phyloP scores from a whole-genome alignment of 2,113 vertebrate species.

The Rhineura floridana region DNA sequence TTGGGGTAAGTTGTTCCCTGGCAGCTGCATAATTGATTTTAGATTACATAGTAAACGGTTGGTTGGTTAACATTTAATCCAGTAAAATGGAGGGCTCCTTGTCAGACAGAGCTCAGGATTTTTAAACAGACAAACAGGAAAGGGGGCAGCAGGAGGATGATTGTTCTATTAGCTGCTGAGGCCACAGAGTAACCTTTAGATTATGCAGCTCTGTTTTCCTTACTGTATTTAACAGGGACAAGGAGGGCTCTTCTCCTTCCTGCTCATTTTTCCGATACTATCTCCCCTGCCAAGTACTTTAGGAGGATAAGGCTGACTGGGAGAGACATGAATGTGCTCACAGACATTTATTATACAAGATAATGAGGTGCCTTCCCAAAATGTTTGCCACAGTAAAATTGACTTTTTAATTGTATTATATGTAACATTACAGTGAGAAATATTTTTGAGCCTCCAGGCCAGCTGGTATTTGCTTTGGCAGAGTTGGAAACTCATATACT shows the following conservation, averaged over 20 bases:
- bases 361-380: not conserved
- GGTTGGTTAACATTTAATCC: not conserved
- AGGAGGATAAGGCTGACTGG: not conserved
- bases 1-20: not conserved
- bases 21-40: not conserved
- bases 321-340: not conserved
- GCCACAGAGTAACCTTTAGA: not conserved
- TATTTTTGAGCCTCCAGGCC: slow-evolving; percentile 1
- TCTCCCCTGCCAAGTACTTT: not conserved
- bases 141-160: not conserved
- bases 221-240: not conserved
- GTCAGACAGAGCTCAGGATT: not conserved
- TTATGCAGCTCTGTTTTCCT: not conserved
- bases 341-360: not conserved
- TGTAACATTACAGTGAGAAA: not conserved
- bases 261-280: not conserved
- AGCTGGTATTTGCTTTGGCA: slow-evolving; percentile 27
- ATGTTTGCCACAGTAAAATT: not conserved
- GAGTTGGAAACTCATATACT: not conserved
- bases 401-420: not conserved
- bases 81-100: not conserved
- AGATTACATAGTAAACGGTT: not conserved
- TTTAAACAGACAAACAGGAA: not conserved
- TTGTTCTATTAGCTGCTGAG: not conserved
- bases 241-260: not conserved